These are phyloP conservation scores for Anoplius nigerrimus DNA, from an alignment of 2,888 invertebrate species.

Conservation along the genomic window DNA sequence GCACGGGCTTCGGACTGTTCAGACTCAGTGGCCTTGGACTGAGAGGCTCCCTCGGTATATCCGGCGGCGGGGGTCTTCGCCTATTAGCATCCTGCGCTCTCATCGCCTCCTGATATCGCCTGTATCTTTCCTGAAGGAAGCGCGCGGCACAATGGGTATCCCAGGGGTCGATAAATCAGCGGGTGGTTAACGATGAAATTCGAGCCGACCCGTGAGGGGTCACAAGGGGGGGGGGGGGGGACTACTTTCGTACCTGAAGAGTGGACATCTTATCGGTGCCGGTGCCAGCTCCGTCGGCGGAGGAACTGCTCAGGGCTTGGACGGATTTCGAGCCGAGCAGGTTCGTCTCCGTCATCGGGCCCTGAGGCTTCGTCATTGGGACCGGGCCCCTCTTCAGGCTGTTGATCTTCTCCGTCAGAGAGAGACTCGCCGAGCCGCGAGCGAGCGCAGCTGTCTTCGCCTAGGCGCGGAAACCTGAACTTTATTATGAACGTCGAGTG, in stretches of 20 bases:
- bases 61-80: slow-evolving; percentile 59
- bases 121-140: slow-evolving; percentile 66
- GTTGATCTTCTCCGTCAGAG: slow-evolving; percentile 65
- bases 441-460: slow-evolving; percentile 61
- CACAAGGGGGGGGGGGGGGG: no score
- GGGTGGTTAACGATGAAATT: no score
- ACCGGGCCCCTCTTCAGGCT: slow-evolving; percentile 62
- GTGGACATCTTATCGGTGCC: slow-evolving; percentile 72
- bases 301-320: slow-evolving; percentile 51
- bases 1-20: slow-evolving; percentile 56
- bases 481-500: slow-evolving; percentile 52
- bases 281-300: slow-evolving; percentile 45
- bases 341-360: slow-evolving; percentile 55
- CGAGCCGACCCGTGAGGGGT: no score
- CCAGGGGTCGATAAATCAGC: no score
- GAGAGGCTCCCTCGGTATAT: slow-evolving; percentile 55
- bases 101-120: slow-evolving; percentile 77
- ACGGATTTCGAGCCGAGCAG: slow-evolving; percentile 55
- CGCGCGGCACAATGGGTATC: not conserved
- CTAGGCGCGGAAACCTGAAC: slow-evolving; percentile 65
- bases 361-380: slow-evolving; percentile 62
- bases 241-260: slow-evolving; percentile 62
- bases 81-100: slow-evolving; percentile 77
- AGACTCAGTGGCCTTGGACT: slow-evolving; percentile 62
- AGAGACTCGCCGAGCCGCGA: slow-evolving; percentile 62